Evolutionary conservation across 2,888 invertebrate species (phyloP).

Genomic region (Caenorhabditis afra): DNA sequence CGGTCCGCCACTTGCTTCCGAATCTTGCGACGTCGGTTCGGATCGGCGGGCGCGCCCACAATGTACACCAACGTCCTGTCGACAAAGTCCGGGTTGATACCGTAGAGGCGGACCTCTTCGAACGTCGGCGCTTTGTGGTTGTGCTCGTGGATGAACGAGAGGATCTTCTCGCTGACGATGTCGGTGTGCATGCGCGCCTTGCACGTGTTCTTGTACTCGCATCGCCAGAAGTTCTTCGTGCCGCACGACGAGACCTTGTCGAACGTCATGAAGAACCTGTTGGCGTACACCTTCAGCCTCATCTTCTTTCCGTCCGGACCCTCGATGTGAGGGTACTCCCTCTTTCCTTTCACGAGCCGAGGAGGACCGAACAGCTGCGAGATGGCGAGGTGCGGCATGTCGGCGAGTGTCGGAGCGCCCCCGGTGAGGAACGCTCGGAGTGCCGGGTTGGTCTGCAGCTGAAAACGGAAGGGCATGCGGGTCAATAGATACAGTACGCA

Average conservation of each 20-base stretch:
- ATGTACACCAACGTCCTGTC: constrained; percentile 27
- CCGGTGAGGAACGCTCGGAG: constrained; percentile 17
- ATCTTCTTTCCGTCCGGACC: constrained; percentile 9
- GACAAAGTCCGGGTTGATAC: constrained; percentile 9
- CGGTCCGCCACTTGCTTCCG: constrained; percentile 34
- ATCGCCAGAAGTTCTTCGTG: constrained; percentile 40
- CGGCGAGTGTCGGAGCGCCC: neutral
- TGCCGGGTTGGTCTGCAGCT: constrained; percentile 18
- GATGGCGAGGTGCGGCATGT: constrained; percentile 3
- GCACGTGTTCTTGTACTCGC: constrained; percentile 50
- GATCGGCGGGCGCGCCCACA: constrained; percentile 17
- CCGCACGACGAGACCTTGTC: constrained; percentile 45
- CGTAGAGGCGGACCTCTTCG: constrained; percentile 29
- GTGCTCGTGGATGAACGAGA: constrained; percentile 29
- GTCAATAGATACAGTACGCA: neutral
- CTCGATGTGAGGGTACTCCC: neutral
- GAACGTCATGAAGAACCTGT: constrained; percentile 48
- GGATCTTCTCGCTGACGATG: constrained; percentile 9
- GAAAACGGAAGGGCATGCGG: neutral
- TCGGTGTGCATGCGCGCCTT: constrained; percentile 50
- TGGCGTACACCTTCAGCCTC: constrained; percentile 38
- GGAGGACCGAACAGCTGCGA: constrained; percentile 13
- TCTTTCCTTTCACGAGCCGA: neutral
- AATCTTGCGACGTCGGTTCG: constrained; percentile 31
- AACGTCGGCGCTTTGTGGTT: constrained; percentile 19